phyloP scores from a whole-genome alignment of 1,140 invertebrate species.

The Papilio dardanus region DNA sequence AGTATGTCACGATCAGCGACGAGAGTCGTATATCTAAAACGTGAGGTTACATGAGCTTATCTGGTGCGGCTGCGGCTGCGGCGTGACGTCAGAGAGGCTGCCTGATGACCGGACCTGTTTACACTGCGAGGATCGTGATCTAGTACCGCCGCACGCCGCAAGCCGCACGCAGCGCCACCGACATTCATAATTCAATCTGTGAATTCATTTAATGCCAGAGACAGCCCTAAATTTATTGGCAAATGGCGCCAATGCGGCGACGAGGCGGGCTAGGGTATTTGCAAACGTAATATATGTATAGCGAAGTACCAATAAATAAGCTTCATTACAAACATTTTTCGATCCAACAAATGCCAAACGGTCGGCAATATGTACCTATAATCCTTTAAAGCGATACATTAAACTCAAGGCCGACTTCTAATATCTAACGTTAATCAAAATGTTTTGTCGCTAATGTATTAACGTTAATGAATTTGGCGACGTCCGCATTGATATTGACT shows the following conservation, averaged over 20 bases:
- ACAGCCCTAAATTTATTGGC: slow-evolving; percentile 79
- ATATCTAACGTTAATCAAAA: slow-evolving; percentile 15
- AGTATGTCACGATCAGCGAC: slow-evolving; percentile 32
- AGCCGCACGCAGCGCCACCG: slow-evolving; percentile 52
- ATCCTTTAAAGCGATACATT: slow-evolving; percentile 29
- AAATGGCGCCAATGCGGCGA: slow-evolving; percentile 72
- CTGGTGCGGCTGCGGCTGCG: slow-evolving; percentile 42
- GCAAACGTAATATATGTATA: slow-evolving; percentile 57
- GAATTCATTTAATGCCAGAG: slow-evolving; percentile 75
- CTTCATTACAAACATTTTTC: slow-evolving; percentile 33
- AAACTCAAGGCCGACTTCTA: slow-evolving; percentile 28
- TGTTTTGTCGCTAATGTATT: slow-evolving; percentile 20
- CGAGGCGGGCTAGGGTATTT: slow-evolving; percentile 65
- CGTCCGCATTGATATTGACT: slow-evolving; percentile 18
- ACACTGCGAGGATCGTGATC: slow-evolving; percentile 68
- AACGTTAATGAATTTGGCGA: slow-evolving; percentile 10
- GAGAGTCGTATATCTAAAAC: slow-evolving; percentile 37
- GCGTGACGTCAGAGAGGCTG: slow-evolving; percentile 45
- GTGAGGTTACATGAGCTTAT: slow-evolving; percentile 37
- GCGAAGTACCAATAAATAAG: slow-evolving; percentile 41
- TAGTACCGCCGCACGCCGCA: slow-evolving; percentile 48
- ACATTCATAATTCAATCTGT: slow-evolving; percentile 72
- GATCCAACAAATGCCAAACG: slow-evolving; percentile 20
- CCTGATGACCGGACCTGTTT: slow-evolving; percentile 66
- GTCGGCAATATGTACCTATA: slow-evolving; percentile 27